Base-by-base conservation (phyloP, 2,113 vertebrate species). In the Ceuthmochares aereus region DNA sequence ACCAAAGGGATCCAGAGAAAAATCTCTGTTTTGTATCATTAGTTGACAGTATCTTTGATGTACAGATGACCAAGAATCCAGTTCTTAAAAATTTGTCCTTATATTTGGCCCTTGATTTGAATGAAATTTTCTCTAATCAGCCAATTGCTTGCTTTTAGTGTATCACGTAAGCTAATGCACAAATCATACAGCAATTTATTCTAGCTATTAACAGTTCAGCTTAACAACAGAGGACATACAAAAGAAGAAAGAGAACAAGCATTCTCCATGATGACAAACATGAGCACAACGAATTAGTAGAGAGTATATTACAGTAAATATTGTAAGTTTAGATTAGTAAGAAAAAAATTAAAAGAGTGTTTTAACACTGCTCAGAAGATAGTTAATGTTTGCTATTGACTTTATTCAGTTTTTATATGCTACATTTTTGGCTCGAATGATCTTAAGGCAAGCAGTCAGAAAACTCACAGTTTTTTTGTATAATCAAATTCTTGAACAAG, bases 61-160 rank as follows among this genome's bases (percentile, higher is more conserved):
- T n/a, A 59, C 1, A 1, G 37, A 36, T 3, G 5, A 36, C 6
- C 15, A 80, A 68, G n/a, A 68, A 59, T 20, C 4, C 2, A 4
- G 2, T 58, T 82, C 36, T 55, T 86, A 59, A 74, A 16, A 64
- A 47, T 37, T n/a, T 2, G 1, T 55, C 14, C 3, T 3, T 13
- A 30, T 80, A 51, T 87, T 52, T 80, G 6, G 0, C 2, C 45
- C 22, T 51, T 63, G 7, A 37, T 56, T 25, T 60, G 26, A 73
- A 64, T 60, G 10, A 80, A 67, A 58, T 49, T 54, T 75, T 6
- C 32, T 14, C 7, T 67, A 30, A 55, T 79, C 21, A 72, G 4
- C 5, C 49, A 7, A 9, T 32, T 37, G 9, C 32, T 79, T 75
- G 4, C 43, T 83, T 83, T 49, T 27, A 83, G 47, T 1, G 1